These are phyloP conservation scores for Enteromius thamalakanensis DNA, from an alignment of 2,797 vertebrate species.

Conservation along the genomic window DNA sequence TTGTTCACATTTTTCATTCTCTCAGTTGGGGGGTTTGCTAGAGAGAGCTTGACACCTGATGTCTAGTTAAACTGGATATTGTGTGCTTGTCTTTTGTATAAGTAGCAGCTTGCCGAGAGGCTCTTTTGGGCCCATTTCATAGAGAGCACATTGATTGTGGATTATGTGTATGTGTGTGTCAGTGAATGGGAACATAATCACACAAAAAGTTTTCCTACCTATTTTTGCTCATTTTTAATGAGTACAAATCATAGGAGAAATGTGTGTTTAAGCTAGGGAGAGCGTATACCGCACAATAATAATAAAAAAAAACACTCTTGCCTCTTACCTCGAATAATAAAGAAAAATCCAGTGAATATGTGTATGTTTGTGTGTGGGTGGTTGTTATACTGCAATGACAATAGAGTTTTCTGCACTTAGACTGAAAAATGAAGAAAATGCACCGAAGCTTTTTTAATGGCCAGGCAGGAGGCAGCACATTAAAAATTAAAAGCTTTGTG, in stretches of 20 bases:
- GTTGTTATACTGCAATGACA: conserved; percentile 37
- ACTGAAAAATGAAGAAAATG: conserved; percentile 44
- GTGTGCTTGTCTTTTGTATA: conserved; percentile 29
- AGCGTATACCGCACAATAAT: background rate
- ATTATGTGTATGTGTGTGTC: conserved; percentile 23
- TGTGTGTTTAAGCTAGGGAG: conserved; percentile 1
- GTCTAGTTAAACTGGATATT: conserved; percentile 19
- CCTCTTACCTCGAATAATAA: conserved; percentile 5
- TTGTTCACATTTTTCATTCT: conserved; percentile 67
- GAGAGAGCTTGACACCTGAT: conserved; percentile 47
- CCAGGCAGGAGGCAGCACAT: conserved; percentile 57
- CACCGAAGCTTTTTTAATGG: conserved; percentile 49
- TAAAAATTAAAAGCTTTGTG: conserved; percentile 65
- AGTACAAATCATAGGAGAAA: conserved; percentile 27
- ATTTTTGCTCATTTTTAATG: conserved; percentile 38
- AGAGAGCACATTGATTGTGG: conserved; percentile 29
- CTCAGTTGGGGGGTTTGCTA: conserved; percentile 37
- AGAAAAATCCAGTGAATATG: conserved; percentile 23
- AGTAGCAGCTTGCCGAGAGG: conserved; percentile 13
- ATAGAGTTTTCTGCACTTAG: conserved; percentile 43
- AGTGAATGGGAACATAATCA: conserved; percentile 11
- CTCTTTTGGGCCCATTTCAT: conserved; percentile 22
- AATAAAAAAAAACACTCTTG: conserved; percentile 5
- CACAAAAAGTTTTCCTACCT: conserved; percentile 5
- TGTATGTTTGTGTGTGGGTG: conserved; percentile 29